Conservation (phyloP, 2,797 vertebrate species). For the Acanthis flammea region DNA sequence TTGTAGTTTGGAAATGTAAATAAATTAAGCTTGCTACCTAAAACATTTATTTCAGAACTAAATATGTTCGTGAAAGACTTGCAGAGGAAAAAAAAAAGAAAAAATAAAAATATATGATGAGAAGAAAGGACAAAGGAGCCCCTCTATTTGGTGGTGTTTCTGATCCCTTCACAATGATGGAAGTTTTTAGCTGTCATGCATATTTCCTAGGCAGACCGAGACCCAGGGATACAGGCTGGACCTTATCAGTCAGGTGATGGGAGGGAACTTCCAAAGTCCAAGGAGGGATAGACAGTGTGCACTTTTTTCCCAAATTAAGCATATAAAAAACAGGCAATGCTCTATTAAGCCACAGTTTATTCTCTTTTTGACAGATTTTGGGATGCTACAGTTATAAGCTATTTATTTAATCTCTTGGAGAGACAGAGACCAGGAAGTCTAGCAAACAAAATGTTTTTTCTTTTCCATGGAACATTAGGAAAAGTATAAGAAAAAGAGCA, state of each 20-base stretch:
- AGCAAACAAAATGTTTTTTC: background rate
- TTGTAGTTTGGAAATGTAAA: background rate
- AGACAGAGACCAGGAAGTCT: background rate
- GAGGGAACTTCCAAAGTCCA: background rate
- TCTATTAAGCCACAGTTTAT: background rate
- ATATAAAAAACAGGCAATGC: background rate
- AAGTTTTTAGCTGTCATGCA: background rate
- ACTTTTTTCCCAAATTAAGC: background rate
- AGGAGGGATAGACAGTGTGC: background rate
- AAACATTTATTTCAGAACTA: background rate
- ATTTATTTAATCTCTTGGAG: background rate
- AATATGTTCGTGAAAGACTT: background rate
- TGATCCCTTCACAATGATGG: background rate
- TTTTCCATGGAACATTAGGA: background rate
- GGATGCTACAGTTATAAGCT: background rate
- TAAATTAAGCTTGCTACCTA: background rate
- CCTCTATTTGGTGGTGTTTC: background rate
- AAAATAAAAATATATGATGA: background rate
- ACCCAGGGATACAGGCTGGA: rapidly evolving
- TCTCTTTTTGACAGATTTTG: background rate
- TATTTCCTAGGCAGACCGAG: background rate
- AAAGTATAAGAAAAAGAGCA: background rate
- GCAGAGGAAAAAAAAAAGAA: background rate
- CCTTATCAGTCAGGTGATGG: background rate
- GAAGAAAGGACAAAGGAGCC: background rate